These are phyloP conservation scores for Brachionus manjavacas DNA, from an alignment of 1,140 invertebrate genomes.

Conservation along the genomic window DNA sequence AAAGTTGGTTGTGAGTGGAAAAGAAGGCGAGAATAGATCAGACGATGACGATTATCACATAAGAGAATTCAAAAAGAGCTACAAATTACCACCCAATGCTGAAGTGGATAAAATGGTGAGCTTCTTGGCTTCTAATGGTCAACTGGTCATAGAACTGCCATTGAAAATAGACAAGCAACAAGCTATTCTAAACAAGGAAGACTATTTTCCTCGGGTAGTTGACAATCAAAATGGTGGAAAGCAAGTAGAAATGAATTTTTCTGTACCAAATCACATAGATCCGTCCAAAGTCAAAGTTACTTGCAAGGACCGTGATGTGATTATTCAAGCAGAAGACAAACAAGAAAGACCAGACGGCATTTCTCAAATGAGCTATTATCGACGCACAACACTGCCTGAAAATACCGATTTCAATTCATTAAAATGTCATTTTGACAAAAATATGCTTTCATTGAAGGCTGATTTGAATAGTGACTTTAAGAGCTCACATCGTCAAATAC, in stretches of 20 bases:
- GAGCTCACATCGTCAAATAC: neutral
- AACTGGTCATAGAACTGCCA: conserved; percentile 9
- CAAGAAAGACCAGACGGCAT: neutral
- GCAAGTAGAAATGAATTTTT: neutral
- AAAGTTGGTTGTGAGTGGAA: conserved; percentile 2
- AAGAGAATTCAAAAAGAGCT: conserved; percentile 24
- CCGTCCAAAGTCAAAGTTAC: conserved; percentile 5
- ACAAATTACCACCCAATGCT: neutral
- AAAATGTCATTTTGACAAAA: neutral
- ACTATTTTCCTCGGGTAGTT: neutral
- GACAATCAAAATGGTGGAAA: neutral
- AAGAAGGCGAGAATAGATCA: conserved; percentile 3
- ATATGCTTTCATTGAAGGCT: neutral
- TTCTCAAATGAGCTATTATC: neutral
- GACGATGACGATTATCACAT: neutral
- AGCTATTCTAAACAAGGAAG: neutral
- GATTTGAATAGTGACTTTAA: neutral
- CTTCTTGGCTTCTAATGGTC: conserved; percentile 3
- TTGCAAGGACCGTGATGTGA: neutral
- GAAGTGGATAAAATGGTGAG: conserved; percentile 19
- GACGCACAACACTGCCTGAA: neutral
- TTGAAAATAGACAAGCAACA: neutral
- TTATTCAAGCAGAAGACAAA: neutral
- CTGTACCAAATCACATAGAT: conserved; percentile 9
- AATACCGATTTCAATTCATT: conserved; percentile 7